phyloP scores from a whole-genome alignment of 1,140 invertebrate species.

The Lysiphlebus fabarum region DNA sequence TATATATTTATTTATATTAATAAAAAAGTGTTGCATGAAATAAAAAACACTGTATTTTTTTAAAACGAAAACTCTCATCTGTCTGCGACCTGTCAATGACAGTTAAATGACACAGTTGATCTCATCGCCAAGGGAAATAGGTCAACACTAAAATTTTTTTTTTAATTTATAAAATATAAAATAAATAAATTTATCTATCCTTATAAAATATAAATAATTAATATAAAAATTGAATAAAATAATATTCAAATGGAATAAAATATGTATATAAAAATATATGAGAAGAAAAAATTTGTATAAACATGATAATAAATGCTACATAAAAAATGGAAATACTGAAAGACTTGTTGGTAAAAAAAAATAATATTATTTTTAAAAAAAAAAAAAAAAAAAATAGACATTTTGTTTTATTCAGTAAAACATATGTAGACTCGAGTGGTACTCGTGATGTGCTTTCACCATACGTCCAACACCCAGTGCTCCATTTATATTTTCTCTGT shows the following conservation, averaged over 20 bases:
- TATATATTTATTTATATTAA: too few species aligned
- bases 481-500: conserved; percentile 18
- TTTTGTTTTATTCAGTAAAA: not conserved
- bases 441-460: conserved; percentile 21
- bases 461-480: conserved; percentile 15
- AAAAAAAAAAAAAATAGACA: not conserved
- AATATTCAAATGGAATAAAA: not conserved
- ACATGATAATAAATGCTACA: not conserved
- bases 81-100: too few species aligned
- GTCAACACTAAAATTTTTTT: conserved; percentile 11
- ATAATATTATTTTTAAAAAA: too few species aligned
- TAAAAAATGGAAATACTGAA: not conserved
- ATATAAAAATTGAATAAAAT: too few species aligned
- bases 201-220: too few species aligned
- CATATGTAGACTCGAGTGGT: conserved; percentile 8
- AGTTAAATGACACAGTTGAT: not conserved
- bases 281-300: not conserved
- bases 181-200: not conserved
- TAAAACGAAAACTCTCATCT: too few species aligned
- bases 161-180: not conserved
- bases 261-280: not conserved
- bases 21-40: too few species aligned
- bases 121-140: conserved; percentile 13
- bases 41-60: too few species aligned
- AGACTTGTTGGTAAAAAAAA: too few species aligned